Conservation (phyloP, 2,797 vertebrate species). For the Syndactyla subalaris region DNA sequence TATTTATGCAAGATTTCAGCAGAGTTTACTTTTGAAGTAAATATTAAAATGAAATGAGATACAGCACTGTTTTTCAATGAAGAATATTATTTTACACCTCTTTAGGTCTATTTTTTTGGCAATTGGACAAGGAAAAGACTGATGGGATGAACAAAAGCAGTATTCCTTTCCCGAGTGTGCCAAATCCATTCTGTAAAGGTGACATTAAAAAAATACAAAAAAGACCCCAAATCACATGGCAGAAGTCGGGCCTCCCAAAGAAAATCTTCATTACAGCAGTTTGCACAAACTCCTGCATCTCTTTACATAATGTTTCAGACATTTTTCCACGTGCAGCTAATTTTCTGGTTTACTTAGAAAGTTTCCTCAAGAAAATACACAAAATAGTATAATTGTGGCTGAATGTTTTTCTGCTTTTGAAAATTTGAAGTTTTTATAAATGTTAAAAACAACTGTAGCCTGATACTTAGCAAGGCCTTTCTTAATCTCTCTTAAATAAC, state of each 20-base stretch:
- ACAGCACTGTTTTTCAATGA: neutral
- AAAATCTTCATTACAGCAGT: neutral
- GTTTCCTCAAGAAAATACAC: conserved; percentile 5
- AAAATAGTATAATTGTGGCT: neutral
- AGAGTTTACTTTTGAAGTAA: conserved; percentile 54
- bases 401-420: conserved; percentile 24
- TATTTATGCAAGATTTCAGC: conserved; percentile 28
- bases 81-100: conserved; percentile 36
- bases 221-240: neutral
- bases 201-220: neutral
- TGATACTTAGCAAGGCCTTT: neutral
- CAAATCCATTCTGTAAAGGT: conserved; percentile 36
- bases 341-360: neutral
- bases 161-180: neutral
- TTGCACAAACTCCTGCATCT: neutral
- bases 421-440: conserved; percentile 25
- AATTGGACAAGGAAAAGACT: conserved; percentile 9
- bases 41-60: conserved; percentile 33
- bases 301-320: neutral
- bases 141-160: conserved; percentile 16
- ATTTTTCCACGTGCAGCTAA: neutral
- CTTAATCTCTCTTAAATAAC: neutral
- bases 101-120: conserved; percentile 40
- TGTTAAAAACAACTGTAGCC: neutral
- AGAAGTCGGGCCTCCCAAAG: conserved; percentile 13